These are phyloP conservation scores for Cyanoderma ruficeps DNA, from an alignment of 2,113 vertebrate species.

Conservation along the genomic window DNA sequence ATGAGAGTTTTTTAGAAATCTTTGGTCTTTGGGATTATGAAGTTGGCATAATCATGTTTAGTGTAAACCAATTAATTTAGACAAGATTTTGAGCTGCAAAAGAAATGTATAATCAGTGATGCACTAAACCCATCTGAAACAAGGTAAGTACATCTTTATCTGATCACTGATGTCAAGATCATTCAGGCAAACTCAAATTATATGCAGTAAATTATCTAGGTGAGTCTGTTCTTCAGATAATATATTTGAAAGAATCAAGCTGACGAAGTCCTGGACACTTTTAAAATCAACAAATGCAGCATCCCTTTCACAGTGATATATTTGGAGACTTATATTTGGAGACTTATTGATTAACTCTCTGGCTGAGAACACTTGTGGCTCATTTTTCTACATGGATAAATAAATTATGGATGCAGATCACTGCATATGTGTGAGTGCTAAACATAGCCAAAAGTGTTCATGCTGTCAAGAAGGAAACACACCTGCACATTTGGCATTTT, in stretches of 20 bases:
- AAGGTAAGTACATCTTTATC: background rate
- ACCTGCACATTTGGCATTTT: background rate
- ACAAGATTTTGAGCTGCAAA: background rate
- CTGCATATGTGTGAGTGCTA: background rate
- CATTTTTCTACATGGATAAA: background rate
- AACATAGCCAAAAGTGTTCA: background rate
- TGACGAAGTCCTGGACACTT: background rate
- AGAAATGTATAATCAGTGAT: background rate
- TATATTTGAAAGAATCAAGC: background rate
- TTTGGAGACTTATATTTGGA: background rate
- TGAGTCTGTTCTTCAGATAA: background rate
- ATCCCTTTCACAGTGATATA: background rate
- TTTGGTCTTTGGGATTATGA: background rate
- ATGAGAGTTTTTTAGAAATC: background rate
- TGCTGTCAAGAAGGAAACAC: background rate
- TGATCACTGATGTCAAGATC: background rate
- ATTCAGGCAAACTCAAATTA: background rate
- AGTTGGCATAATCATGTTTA: background rate
- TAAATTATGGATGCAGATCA: background rate
- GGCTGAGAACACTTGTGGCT: background rate
- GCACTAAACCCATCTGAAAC: background rate
- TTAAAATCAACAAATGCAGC: conserved; percentile 6
- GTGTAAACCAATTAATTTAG: background rate
- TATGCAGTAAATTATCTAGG: background rate
- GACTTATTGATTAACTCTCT: background rate